phyloP scores from a whole-genome alignment of 2,797 vertebrate genomes.

The Eupleurogrammus muticus region DNA sequence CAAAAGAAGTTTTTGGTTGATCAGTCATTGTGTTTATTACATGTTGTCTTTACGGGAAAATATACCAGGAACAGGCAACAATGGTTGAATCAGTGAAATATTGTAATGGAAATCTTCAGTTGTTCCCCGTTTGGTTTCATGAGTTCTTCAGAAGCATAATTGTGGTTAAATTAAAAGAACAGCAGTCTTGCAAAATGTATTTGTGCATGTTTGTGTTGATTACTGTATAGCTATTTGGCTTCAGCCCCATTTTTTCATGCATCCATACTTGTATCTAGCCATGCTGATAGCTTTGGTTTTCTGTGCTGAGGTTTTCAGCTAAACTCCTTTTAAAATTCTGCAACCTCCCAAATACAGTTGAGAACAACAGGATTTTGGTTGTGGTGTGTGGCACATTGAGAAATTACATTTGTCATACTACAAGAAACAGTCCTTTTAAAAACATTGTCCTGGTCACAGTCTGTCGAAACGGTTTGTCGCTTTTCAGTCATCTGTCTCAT shows the following conservation, averaged over 20 bases:
- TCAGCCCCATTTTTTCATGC: conserved; percentile 17
- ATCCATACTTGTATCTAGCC: background rate
- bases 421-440: conserved; percentile 27
- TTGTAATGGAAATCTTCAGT: background rate
- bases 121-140: background rate
- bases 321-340: conserved; percentile 5
- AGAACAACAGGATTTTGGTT: conserved; percentile 32
- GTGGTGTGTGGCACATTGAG: conserved; percentile 14
- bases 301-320: conserved; percentile 24
- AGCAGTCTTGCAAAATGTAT: background rate
- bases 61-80: background rate
- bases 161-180: background rate
- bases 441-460: conserved; percentile 20
- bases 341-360: conserved; percentile 12
- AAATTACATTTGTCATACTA: conserved; percentile 31
- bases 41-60: too few relatives aligned
- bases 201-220: conserved; percentile 1
- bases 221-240: conserved; percentile 2
- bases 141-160: background rate
- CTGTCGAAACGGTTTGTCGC: conserved; percentile 23
- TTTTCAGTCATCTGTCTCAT: conserved; percentile 13
- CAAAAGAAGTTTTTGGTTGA: too few relatives aligned
- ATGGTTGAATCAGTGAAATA: background rate
- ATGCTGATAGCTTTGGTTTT: conserved; percentile 38
- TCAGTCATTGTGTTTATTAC: background rate